Base-by-base conservation (phyloP, 2,113 vertebrate species). In the Malurus melanocephalus region DNA sequence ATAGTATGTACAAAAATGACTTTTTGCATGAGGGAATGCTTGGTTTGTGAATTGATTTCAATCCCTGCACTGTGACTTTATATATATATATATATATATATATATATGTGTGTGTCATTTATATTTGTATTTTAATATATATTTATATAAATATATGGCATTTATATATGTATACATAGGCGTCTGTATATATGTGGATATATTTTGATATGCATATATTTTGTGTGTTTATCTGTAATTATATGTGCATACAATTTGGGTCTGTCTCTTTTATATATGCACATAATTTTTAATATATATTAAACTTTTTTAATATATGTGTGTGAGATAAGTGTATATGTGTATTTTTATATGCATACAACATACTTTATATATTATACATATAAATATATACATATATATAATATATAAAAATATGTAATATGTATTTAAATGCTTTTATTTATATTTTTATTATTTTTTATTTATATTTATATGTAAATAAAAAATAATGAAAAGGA, bases 11-110 rank as follows among this genome's bases (percentile, higher is more conserved):
- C 3, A 88, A 73, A 89, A 71, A 13, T 4, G 1, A 9, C 10
- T 52, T 88, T 69, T 72, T 67, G 49, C 21, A 45, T n/a, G 89
- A 56, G 16, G 46, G 60, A 43, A 8, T 13, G 30, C 23, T 73
- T 28, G 19, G 32, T 10, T 57, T 53, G 17, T 49, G 69, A 38
- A 17, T 33, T 88, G 12, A 0, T 59, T 59, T 73, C 20, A 28
- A 24, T 45, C 28, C 16, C 56, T 77, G 8, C 28, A 17, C 22
- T 11, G 0, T 38, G 4, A 11, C 30, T 18, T 40, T 27, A 6
- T 20, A 16, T 20, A 1, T 10, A 2, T 24, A 4, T 27, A 6
- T 20, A 16, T 20, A 1, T 10, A 2, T 24, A 4, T 27, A 5
- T 8, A 7, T 26, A 13, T 35, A 8, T 35, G 35, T 35, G 35